phyloP scores from a whole-genome alignment of 2,113 vertebrate genomes.

The Menura novaehollandiae region DNA sequence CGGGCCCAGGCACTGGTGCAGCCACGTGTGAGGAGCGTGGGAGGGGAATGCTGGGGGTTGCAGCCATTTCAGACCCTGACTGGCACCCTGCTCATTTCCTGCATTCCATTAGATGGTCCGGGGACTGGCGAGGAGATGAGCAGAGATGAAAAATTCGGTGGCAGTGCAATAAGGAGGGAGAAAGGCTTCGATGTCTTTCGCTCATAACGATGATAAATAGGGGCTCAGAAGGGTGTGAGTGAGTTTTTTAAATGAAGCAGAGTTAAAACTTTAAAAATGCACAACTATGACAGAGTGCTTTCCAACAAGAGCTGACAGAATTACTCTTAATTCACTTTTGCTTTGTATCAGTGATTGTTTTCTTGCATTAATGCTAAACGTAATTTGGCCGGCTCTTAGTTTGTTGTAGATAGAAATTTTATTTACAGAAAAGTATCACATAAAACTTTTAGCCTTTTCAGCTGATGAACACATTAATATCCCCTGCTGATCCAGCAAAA shows the following conservation, averaged over 20 bases:
- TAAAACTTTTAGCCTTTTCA: not conserved
- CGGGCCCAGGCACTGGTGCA: not conserved
- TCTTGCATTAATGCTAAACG: not conserved
- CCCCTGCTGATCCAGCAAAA: not conserved
- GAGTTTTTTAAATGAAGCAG: not conserved
- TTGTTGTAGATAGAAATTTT: not conserved
- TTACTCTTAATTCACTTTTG: not conserved
- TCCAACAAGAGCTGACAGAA: not conserved
- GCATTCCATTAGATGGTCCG: not conserved
- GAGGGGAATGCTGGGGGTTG: not conserved
- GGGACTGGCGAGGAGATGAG: not conserved
- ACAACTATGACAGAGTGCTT: not conserved
- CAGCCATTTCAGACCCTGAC: not conserved
- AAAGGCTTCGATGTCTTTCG: not conserved
- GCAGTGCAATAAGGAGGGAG: rapidly evolving
- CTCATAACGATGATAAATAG: rapidly evolving
- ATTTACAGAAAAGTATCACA: not conserved
- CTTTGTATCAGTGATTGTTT: not conserved
- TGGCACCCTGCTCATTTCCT: not conserved
- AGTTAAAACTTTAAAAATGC: not conserved
- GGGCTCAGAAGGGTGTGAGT: not conserved
- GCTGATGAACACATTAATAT: not conserved
- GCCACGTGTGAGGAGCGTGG: not conserved
- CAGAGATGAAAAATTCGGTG: rapidly evolving
- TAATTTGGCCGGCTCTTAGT: not conserved